Evolutionary conservation across 2,888 invertebrate genomes (phyloP).

Genomic region (Pemphredon lugubris): DNA sequence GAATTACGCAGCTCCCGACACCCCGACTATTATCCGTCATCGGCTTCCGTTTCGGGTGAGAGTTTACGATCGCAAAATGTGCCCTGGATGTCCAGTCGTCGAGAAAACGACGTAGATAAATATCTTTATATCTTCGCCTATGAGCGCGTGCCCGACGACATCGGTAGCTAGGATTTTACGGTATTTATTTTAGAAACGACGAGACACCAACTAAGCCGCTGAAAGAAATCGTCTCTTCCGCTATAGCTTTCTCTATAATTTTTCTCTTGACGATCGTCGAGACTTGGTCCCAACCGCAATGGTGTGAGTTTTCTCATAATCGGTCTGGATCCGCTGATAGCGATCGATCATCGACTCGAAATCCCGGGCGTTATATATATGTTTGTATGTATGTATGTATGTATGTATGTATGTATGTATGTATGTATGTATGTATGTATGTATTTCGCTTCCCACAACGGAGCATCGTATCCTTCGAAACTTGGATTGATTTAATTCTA

Average conservation of each 20-base stretch:
- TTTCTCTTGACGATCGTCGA: constrained; percentile 52
- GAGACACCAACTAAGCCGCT: constrained; percentile 41
- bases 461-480: constrained; percentile 10
- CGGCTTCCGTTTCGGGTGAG: constrained; percentile 10
- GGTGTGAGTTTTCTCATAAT: constrained; percentile 45
- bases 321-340: constrained; percentile 23
- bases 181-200: constrained; percentile 41
- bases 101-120: constrained; percentile 26
- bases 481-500: neutral
- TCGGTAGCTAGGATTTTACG: constrained; percentile 34
- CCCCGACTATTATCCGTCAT: constrained; percentile 13
- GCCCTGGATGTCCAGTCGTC: constrained; percentile 27
- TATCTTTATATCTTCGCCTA: constrained; percentile 5
- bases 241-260: constrained; percentile 27
- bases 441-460: neutral
- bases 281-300: constrained; percentile 59
- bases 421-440: neutral
- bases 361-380: constrained; percentile 30
- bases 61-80: constrained; percentile 32
- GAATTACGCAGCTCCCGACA: constrained; percentile 16
- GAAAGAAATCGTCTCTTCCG: constrained; percentile 24
- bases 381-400: no score
- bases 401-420: neutral
- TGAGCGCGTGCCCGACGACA: constrained; percentile 25
- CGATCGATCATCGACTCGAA: constrained; percentile 41